A percentile compares a stretch with the other conserved stretches of the same genome.
These are phyloP conservation scores for Lycorma delicatula DNA, from an alignment of 1,140 invertebrate species.

Conservation along the genomic window DNA sequence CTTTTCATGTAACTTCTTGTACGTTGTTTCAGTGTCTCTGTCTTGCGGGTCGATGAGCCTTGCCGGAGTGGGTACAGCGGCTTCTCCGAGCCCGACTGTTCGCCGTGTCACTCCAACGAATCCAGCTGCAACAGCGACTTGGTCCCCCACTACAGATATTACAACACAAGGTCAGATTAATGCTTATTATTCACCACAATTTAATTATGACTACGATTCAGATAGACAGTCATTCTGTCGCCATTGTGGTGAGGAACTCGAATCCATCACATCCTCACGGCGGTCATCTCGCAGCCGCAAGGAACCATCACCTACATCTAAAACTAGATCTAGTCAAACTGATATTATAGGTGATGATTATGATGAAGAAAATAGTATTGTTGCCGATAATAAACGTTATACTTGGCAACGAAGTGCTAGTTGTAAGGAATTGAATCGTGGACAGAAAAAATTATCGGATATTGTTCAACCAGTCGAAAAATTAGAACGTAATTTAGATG, in stretches of 20 bases:
- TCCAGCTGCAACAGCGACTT: slow-evolving; percentile 20
- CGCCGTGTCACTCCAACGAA: slow-evolving; percentile 23
- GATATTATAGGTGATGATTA: slow-evolving; percentile 34
- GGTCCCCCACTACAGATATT: slow-evolving; percentile 11
- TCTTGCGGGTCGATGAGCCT: slow-evolving; percentile 50
- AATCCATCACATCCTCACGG: slow-evolving; percentile 10
- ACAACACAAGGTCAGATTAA: slow-evolving; percentile 18
- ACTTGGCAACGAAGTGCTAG: slow-evolving; percentile 67
- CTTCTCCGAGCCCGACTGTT: slow-evolving; percentile 33
- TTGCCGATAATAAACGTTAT: slow-evolving; percentile 39
- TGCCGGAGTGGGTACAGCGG: slow-evolving; percentile 23
- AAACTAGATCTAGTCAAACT: slow-evolving; percentile 27
- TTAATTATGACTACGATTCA: background rate
- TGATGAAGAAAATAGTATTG: slow-evolving; percentile 26
- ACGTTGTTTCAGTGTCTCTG: slow-evolving; percentile 39
- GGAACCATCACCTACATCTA: background rate
- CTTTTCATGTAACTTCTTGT: too few species aligned
- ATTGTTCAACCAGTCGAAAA: slow-evolving; percentile 14
- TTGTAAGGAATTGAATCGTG: slow-evolving; percentile 41
- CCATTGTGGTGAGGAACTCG: slow-evolving; percentile 15
- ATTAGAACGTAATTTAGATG: slow-evolving; percentile 51
- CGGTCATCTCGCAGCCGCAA: background rate
- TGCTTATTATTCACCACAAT: slow-evolving; percentile 8
- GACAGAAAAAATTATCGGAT: slow-evolving; percentile 8
- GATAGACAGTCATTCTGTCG: slow-evolving; percentile 11